Evolutionary conservation across 2,888 invertebrate genomes (phyloP).

Genomic region (Lacanobia oleracea): DNA sequence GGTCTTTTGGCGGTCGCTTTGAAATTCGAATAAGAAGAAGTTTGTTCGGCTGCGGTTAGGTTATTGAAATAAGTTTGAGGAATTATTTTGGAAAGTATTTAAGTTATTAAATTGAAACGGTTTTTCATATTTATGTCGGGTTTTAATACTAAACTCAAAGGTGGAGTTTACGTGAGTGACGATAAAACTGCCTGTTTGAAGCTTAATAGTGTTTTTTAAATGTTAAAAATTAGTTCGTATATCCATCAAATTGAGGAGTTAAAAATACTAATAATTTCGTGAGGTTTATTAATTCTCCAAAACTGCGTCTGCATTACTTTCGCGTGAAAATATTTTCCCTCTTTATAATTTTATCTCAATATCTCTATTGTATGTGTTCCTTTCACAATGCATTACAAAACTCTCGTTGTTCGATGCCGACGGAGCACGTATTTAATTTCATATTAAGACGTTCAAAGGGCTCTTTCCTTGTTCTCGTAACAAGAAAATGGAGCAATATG

Average conservation of each 20-base stretch:
- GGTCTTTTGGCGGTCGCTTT: constrained; percentile 31
- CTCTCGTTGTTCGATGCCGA: neutral
- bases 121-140: neutral
- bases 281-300: too few relatives aligned
- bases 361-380: constrained; percentile 1
- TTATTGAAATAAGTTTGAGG: constrained; percentile 22
- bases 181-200: too few relatives aligned
- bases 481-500: constrained; percentile 42
- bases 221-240: neutral
- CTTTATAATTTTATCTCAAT: neutral
- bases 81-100: constrained; percentile 15
- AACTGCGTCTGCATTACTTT: too few relatives aligned
- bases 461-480: constrained; percentile 8
- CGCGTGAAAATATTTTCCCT: neutral
- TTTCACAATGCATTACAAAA: constrained; percentile 13
- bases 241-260: neutral
- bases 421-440: constrained; percentile 54
- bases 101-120: neutral
- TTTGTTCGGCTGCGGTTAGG: constrained; percentile 39
- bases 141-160: neutral
- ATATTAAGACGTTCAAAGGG: constrained; percentile 40
- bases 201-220: neutral
- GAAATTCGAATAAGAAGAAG: constrained; percentile 36
- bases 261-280: neutral
- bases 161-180: too few relatives aligned